phyloP scores from a whole-genome alignment of 2,113 vertebrate species.

The Struthio camelus region DNA sequence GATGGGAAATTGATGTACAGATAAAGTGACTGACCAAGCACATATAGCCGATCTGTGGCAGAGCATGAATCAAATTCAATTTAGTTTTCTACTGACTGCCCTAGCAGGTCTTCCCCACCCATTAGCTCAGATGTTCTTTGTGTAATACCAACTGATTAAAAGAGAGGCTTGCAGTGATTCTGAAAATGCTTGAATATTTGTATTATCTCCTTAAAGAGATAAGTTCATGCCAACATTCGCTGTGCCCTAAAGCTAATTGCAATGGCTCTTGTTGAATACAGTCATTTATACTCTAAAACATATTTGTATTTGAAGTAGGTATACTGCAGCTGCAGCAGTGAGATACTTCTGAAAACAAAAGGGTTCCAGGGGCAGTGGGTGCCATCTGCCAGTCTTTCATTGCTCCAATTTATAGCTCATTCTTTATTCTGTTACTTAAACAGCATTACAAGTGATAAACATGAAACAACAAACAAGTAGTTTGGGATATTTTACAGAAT shows the following conservation, averaged over 20 bases:
- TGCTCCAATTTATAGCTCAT: neutral
- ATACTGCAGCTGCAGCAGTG: neutral
- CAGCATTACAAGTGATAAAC: neutral
- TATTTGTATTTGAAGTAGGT: neutral
- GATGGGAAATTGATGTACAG: neutral
- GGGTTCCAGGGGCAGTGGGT: neutral
- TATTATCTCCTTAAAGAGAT: neutral
- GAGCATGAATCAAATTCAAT: rapidly evolving
- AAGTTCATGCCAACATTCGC: neutral
- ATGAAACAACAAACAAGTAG: too few relatives aligned
- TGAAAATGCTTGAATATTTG: neutral
- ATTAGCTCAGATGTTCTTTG: neutral
- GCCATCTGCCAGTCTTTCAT: neutral
- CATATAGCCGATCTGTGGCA: neutral
- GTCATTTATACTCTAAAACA: neutral
- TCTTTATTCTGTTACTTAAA: neutral
- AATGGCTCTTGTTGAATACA: neutral
- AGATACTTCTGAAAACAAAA: neutral
- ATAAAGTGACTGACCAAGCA: neutral
- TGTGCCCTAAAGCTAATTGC: neutral
- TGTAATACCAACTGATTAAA: neutral
- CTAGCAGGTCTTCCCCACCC: neutral
- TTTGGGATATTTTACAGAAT: too few relatives aligned
- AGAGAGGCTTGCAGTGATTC: neutral
- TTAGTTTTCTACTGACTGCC: neutral